Conservation (phyloP, 2,888 invertebrate genomes). For the Sialis lutaria region DNA sequence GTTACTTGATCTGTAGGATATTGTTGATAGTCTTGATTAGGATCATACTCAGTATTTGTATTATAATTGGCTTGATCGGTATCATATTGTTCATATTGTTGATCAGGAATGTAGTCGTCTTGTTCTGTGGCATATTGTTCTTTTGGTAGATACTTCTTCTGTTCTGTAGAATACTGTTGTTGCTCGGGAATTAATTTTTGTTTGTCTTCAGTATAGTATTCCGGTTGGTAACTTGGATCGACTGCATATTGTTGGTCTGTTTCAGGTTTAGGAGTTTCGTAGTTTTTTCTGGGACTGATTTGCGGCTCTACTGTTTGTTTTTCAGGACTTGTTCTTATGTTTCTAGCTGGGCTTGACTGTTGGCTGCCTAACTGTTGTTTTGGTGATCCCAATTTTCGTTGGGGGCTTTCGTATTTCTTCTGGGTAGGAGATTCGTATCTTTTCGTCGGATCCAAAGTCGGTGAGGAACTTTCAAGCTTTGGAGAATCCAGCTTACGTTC, state of each 20-base stretch:
- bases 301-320: not conserved
- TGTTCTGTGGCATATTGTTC: slow-evolving; percentile 13
- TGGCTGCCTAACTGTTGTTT: not conserved
- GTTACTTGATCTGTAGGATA: slow-evolving; percentile 5
- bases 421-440: too few species aligned
- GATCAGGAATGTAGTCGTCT: slow-evolving; percentile 7
- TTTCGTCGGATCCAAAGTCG: too few species aligned
- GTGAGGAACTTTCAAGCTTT: too few species aligned
- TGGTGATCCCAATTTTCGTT: too few species aligned
- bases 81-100: slow-evolving; percentile 13
- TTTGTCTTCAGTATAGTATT: not conserved
- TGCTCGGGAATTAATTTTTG: not conserved
- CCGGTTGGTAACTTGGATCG: slow-evolving; percentile 4
- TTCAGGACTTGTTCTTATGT: not conserved
- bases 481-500: too few species aligned
- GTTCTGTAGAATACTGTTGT: slow-evolving; percentile 11
- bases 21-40: slow-evolving; percentile 5
- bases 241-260: slow-evolving; percentile 5
- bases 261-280: slow-evolving; percentile 4
- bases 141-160: slow-evolving; percentile 9
- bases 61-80: slow-evolving; percentile 21
- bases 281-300: not conserved
- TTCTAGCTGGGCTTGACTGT: not conserved
- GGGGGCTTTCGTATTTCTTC: too few species aligned
- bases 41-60: not conserved